Evolutionary conservation across 2,113 vertebrate genomes (phyloP).

Genomic region (Seriola rivoliana): DNA sequence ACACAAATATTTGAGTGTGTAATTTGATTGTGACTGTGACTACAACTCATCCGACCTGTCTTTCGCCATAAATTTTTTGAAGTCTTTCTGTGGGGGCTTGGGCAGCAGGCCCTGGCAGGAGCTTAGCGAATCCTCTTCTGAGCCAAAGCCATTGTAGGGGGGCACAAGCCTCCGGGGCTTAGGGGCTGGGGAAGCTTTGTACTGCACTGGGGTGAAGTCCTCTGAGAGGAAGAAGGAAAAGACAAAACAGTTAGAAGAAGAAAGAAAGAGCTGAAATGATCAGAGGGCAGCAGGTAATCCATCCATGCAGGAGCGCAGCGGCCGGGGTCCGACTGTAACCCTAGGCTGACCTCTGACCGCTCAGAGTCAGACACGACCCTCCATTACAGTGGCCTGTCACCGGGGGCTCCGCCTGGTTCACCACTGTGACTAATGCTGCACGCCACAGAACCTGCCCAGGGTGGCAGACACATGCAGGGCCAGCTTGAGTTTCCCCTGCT

Average conservation of each 20-base stretch:
- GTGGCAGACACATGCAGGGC: conserved; percentile 49
- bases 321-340: conserved; percentile 26
- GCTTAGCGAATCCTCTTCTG: conserved; percentile 93
- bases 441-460: conserved; percentile 48
- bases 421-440: conserved; percentile 73
- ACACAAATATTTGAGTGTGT: conserved; percentile 3
- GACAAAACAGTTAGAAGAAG: conserved; percentile 47
- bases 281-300: conserved; percentile 53
- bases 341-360: conserved; percentile 57
- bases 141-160: conserved; percentile 94
- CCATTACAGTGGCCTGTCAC: conserved; percentile 66
- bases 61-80: conserved; percentile 88
- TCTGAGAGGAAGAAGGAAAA: conserved; percentile 76
- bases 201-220: conserved; percentile 88
- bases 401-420: conserved; percentile 27
- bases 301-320: conserved; percentile 45
- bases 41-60: conserved; percentile 87
- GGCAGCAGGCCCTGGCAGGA: conserved; percentile 86
- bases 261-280: conserved; percentile 40
- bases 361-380: conserved; percentile 61
- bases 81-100: conserved; percentile 85
- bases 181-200: conserved; percentile 80
- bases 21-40: conserved; percentile 24
- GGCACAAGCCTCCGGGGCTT: conserved; percentile 83
- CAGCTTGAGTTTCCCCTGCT: conserved; percentile 61